phyloP scores from a whole-genome alignment of 2,113 vertebrate species.

The Cololabis saira region DNA sequence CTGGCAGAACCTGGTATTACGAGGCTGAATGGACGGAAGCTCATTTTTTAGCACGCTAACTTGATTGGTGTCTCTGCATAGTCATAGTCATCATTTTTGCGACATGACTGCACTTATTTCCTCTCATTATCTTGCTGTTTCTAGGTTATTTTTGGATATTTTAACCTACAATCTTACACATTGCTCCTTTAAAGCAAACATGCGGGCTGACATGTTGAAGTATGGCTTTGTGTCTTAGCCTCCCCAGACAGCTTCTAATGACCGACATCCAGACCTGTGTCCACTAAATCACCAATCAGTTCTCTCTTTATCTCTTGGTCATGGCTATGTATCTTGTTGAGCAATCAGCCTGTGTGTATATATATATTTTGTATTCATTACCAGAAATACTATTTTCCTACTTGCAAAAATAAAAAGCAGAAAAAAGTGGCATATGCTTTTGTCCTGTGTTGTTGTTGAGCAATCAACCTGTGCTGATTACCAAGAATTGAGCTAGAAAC shows the following conservation, averaged over 20 bases:
- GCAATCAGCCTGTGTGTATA: slow-evolving; percentile 1
- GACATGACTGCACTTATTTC: too few relatives aligned
- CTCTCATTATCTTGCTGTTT: too few relatives aligned
- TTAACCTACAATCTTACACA: too few relatives aligned
- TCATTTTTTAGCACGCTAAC: too few relatives aligned
- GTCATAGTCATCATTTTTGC: too few relatives aligned
- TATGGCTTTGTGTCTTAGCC: slow-evolving; percentile 70
- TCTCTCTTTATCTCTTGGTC: slow-evolving; percentile 32
- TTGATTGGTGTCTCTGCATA: too few relatives aligned
- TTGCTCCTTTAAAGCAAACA: slow-evolving; percentile 29
- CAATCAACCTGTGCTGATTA: too few relatives aligned
- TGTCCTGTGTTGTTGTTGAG: background rate
- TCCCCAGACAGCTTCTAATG: slow-evolving; percentile 72
- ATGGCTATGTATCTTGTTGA: slow-evolving; percentile 52
- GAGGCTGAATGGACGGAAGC: too few relatives aligned
- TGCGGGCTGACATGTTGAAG: slow-evolving; percentile 58
- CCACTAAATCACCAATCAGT: slow-evolving; percentile 45
- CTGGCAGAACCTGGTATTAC: too few relatives aligned
- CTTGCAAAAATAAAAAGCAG: slow-evolving; percentile 75
- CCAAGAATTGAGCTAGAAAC: too few relatives aligned
- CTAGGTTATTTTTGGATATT: too few relatives aligned
- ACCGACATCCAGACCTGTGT: slow-evolving; percentile 71
- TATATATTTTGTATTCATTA: slow-evolving; percentile 68
- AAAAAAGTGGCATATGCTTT: background rate
- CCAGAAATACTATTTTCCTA: slow-evolving; percentile 85